These are phyloP conservation scores for Saguinus midas DNA, from an alignment of 2,113 vertebrate genomes.

Conservation along the genomic window DNA sequence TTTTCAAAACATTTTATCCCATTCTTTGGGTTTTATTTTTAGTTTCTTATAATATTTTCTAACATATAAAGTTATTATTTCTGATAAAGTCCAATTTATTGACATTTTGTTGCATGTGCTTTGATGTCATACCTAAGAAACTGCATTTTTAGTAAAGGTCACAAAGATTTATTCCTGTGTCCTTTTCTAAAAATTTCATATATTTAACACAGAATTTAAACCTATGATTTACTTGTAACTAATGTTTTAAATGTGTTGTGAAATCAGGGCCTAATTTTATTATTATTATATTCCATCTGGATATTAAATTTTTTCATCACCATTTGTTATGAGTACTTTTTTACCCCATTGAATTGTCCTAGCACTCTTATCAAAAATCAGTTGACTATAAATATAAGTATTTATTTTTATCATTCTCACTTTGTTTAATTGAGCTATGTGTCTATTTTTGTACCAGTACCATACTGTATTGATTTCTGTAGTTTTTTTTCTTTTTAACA, in stretches of 20 bases:
- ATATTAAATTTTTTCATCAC: not conserved
- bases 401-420: not conserved
- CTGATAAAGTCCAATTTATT: not conserved
- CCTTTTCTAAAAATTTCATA: not conserved
- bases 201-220: not conserved
- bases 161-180: not conserved
- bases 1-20: not conserved
- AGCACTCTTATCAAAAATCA: not conserved
- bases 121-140: not conserved
- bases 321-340: not conserved
- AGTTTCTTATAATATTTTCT: not conserved
- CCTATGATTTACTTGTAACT: not conserved
- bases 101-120: not conserved
- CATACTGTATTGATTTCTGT: not conserved
- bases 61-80: not conserved
- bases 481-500: not conserved
- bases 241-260: not conserved
- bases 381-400: not conserved
- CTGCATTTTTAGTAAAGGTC: not conserved
- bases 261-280: too few relatives aligned
- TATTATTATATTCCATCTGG: not conserved
- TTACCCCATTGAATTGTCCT: not conserved
- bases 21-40: not conserved
- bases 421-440: not conserved
- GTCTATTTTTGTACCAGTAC: not conserved